A percentile compares a stretch with the other conserved stretches of the same genome.
Conservation (phyloP, 2,888 invertebrate genomes). For the Chrysolina americana region DNA sequence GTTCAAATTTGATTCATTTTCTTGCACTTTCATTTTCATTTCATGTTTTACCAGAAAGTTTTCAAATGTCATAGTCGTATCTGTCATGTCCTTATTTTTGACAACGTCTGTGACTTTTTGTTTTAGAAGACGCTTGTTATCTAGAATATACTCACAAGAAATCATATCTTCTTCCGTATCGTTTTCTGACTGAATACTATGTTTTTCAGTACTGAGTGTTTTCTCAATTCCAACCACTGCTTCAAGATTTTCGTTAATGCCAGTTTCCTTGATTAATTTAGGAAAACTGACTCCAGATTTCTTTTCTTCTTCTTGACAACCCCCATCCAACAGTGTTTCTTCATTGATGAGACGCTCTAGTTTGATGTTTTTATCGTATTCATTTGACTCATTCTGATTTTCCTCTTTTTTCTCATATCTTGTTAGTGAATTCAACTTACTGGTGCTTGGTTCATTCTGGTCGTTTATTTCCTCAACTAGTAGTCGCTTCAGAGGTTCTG, state of each 20-base stretch:
- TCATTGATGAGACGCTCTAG: not conserved
- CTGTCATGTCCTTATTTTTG: constrained; percentile 28
- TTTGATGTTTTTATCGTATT: not conserved
- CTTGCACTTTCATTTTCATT: constrained; percentile 14
- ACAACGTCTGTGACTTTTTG: constrained; percentile 34
- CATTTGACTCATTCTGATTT: not conserved
- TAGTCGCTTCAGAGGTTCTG: constrained; percentile 25
- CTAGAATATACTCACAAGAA: not conserved
- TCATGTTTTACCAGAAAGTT: constrained; percentile 39
- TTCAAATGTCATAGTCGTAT: constrained; percentile 44
- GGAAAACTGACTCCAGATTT: not conserved
- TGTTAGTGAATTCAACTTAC: constrained; percentile 16
- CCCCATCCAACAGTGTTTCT: not conserved
- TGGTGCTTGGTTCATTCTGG: constrained; percentile 43
- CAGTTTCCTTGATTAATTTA: not conserved
- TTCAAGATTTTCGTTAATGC: not conserved
- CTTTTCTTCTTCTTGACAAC: not conserved
- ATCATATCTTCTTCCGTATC: constrained; percentile 2
- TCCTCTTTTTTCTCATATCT: constrained; percentile 7
- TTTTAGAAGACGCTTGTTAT: constrained; percentile 15
- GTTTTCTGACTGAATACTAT: not conserved
- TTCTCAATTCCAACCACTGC: constrained; percentile 7
- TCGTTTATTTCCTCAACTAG: constrained; percentile 52
- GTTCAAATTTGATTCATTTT: not conserved
- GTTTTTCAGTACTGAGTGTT: not conserved